Percentiles rank a stretch among this genome's conserved stretches.
Conservation (phyloP, 2,797 vertebrate species). For the Acridotheres tristis region DNA sequence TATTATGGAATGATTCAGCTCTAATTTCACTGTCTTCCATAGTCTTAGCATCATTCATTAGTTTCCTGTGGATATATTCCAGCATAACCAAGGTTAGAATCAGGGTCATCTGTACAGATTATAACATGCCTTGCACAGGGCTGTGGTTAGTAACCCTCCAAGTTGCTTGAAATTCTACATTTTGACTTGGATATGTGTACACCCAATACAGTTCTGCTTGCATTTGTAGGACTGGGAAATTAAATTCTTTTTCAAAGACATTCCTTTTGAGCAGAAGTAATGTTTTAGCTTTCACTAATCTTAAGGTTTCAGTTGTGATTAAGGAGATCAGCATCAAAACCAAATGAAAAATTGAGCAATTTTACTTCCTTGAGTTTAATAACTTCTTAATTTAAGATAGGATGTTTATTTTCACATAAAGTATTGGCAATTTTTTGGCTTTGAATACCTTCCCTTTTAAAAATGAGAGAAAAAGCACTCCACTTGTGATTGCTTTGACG, state of each 20-base stretch:
- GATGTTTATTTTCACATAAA: conserved; percentile 41
- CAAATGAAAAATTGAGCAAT: conserved; percentile 18
- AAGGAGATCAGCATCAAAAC: conserved; percentile 28
- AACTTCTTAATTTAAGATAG: conserved; percentile 27
- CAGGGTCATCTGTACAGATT: background rate
- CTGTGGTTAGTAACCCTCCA: background rate
- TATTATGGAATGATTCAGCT: background rate
- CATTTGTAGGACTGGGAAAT: background rate
- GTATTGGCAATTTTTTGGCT: background rate
- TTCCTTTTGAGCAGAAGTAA: background rate
- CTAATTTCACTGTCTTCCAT: background rate
- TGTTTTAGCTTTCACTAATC: conserved; percentile 22
- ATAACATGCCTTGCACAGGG: background rate
- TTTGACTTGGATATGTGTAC: background rate
- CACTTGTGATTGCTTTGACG: background rate
- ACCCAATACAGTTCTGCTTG: background rate
- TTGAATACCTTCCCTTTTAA: conserved; percentile 9
- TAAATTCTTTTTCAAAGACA: background rate
- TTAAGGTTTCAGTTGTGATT: conserved; percentile 32
- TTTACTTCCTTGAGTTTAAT: conserved; percentile 28
- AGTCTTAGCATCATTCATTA: background rate
- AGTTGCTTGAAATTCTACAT: background rate
- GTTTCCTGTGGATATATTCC: background rate
- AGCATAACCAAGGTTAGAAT: background rate
- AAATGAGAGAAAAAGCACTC: background rate